Evolutionary conservation across 2,113 vertebrate species (phyloP).

Genomic region (Oceanodroma tethys): DNA sequence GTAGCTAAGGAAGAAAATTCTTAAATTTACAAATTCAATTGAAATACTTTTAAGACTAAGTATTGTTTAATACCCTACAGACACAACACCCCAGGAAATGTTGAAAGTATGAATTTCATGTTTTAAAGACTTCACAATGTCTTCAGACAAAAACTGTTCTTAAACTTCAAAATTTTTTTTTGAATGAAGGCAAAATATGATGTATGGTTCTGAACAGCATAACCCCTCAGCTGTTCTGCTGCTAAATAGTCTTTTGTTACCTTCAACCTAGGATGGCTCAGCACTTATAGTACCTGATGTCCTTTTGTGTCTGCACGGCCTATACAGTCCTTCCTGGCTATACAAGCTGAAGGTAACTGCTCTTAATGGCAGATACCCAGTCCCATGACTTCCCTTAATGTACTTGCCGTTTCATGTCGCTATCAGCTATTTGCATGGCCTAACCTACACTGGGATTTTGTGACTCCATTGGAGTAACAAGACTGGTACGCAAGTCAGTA

Average conservation of each 20-base stretch:
- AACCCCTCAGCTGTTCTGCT: neutral
- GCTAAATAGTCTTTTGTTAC: neutral
- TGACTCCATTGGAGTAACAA: neutral
- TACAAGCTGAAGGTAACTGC: neutral
- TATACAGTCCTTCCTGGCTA: neutral
- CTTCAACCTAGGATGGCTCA: neutral
- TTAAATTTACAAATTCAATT: neutral
- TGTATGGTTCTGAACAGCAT: neutral
- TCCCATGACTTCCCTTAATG: fast-evolving
- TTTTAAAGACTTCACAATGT: neutral
- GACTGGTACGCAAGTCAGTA: neutral
- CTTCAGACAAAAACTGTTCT: neutral
- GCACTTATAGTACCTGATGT: neutral
- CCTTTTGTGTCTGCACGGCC: neutral
- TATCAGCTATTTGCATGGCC: neutral
- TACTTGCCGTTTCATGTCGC: fast-evolving
- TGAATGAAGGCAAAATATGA: neutral
- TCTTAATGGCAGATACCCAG: neutral
- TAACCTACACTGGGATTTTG: neutral
- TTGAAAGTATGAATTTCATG: neutral
- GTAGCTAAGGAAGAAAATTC: neutral
- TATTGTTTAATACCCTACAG: neutral
- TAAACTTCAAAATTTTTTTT: neutral
- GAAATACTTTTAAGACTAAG: neutral
- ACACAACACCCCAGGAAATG: neutral